phyloP scores from a whole-genome alignment of 1,140 invertebrate species.

The Cyphomyrmex costatus region DNA sequence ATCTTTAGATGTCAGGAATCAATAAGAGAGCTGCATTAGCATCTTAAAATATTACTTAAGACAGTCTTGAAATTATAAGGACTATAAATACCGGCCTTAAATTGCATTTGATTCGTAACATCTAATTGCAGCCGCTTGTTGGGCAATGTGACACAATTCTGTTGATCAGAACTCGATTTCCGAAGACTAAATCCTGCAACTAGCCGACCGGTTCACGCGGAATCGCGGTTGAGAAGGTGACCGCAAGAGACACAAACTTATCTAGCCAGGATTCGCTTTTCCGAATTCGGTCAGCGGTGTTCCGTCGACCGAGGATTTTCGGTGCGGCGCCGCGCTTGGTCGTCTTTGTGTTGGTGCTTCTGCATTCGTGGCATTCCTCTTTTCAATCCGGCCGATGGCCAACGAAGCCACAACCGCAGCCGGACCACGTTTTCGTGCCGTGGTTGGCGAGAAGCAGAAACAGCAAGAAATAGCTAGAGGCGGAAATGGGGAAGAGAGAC shows the following conservation, averaged over 20 bases:
- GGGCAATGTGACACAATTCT: not conserved
- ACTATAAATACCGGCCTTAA: too few relatives aligned
- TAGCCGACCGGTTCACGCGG: not conserved
- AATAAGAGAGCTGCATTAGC: too few relatives aligned
- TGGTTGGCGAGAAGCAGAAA: slow-evolving; percentile 40
- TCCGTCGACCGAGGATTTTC: slow-evolving; percentile 10
- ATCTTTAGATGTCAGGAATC: too few relatives aligned
- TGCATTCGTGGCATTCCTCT: slow-evolving; percentile 55
- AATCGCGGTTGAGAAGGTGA: not conserved
- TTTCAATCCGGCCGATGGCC: slow-evolving; percentile 55
- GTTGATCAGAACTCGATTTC: slow-evolving; percentile 2
- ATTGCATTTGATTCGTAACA: not conserved
- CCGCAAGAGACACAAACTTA: not conserved
- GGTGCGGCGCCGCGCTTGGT: not conserved
- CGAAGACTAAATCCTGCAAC: not conserved
- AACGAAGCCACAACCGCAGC: slow-evolving; percentile 50
- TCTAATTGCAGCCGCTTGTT: slow-evolving; percentile 1
- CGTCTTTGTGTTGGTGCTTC: slow-evolving; percentile 25
- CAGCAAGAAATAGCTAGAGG: slow-evolving; percentile 14
- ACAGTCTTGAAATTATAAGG: too few relatives aligned
- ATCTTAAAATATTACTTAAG: too few relatives aligned
- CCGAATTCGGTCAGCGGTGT: slow-evolving; percentile 47
- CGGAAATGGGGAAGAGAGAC: not conserved
- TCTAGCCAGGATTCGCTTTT: slow-evolving; percentile 19
- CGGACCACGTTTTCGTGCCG: slow-evolving; percentile 49